Base-by-base conservation (phyloP, 2,888 invertebrate species). In the Aporophyla nigra region DNA sequence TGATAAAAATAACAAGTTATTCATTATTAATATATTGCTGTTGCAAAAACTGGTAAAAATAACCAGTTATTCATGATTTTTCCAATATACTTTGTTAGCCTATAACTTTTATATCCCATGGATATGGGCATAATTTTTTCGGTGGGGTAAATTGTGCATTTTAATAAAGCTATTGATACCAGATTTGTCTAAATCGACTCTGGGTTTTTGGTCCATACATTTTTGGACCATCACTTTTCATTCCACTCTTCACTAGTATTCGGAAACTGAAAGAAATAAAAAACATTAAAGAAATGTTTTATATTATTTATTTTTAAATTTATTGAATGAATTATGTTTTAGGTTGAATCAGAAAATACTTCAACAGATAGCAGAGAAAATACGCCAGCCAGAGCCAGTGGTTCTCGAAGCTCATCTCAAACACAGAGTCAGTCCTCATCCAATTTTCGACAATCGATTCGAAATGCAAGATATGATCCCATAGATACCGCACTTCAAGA, bases 281-380 rank as follows among this genome's bases (percentile, higher is more conserved):
- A 33, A 33, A 33, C 71, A 68, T 78, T 73, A 74, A 74, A 74
- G 66, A 78, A 78, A 78, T 73, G 77, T 73, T 78, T 73, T 78
- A 74, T 73, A 74, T 73, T 73, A 67, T 78, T 74, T 74, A 71
- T 78, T 78, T 78, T 78, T 74, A 78, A 75, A 72, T 72, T 79
- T 68, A 75, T 79, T 75, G 71, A 75, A 78, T 75, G 74, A 71
- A 75, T 80, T 80, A 74, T 73, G 73, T 76, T 80, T 80, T 70
- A 80, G 80, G 76, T 76, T 76, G 80, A 76, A 76, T 73, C 76
- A 80, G 71, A 76, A 76, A 76, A 74, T 76, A 80, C 74, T 76
- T 76, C 78, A 79, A 79, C 77, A 80, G 80, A 77, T 80, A 77
- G 74, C 63, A 74, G 76, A 76, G 77, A 77, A 71, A 74, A 76